Evolutionary conservation across 1,140 invertebrate genomes (phyloP), one percentile per base, ranked within the genome.

Genomic region (Lepidurus arcticus): DNA sequence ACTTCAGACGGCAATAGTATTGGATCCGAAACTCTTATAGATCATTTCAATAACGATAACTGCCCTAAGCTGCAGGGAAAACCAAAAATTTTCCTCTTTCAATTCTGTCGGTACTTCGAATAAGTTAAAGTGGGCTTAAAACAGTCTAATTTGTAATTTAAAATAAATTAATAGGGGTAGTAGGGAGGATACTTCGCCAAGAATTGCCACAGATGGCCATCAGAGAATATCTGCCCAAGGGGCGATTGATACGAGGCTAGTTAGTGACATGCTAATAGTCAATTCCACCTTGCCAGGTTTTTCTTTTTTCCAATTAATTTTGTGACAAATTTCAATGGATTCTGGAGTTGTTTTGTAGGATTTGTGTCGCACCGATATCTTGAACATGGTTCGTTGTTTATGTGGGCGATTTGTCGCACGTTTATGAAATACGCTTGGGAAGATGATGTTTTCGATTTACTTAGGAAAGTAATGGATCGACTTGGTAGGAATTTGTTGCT

Each of bases 51-150:
- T 73, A 87, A 89, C 78, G 81, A 84, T 13, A 87, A 87, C 75
- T 90, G 91, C 82, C 86, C 87, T 1, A 76, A 84, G 77, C 85
- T 94, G 44, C 81, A 84, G 0, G 86, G 87, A 65, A 91, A 93
- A 82, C 92, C 92, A 73, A 94, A 94, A 85, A 87, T 93, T 80
- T 92, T 94, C 81, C 89, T 94, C 47, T 92, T 92, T 82, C 92
- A 93, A 83, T 87, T 89, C 73, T 93, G 92, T 84, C 88, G 91
- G 88, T 89, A 82, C 78, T 4, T 16, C 0, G 21, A 47, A 47
- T 47, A 47, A 6, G 45, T 1, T 10, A 47, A 34, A 34, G 4
- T 4, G 34, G 34, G 34, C 34, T 4, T 34, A 4, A 26, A 26
- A 7, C 65, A 73, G 3, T 74, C 45, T 78, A 11, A 80, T 78